Percentiles rank a stretch among this genome's conserved stretches.
phyloP scores from a whole-genome alignment of 2,888 invertebrate genomes.

The Horisme vitalbata region DNA sequence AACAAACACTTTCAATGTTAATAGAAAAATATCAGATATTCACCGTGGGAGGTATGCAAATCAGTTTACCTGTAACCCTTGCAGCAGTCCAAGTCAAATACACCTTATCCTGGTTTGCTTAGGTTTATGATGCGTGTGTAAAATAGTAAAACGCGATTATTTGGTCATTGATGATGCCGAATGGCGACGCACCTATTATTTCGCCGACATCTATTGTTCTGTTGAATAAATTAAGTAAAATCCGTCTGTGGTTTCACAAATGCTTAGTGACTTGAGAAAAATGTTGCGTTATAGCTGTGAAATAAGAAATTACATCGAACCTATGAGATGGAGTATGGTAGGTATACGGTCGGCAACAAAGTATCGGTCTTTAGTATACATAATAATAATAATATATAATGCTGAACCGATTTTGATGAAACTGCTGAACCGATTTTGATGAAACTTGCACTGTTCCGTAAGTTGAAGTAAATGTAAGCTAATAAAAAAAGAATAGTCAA shows the following conservation, averaged over 20 bases:
- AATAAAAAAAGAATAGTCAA: no score
- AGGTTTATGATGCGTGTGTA: slow-evolving; percentile 78
- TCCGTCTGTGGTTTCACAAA: slow-evolving; percentile 32
- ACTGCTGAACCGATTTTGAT: no score
- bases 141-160: slow-evolving; percentile 72
- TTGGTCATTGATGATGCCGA: slow-evolving; percentile 64
- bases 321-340: no score
- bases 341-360: no score
- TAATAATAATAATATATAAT: no score
- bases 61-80: slow-evolving; percentile 74
- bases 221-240: slow-evolving; percentile 22
- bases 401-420: no score
- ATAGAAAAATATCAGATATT: slow-evolving; percentile 49
- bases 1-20: no score
- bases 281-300: slow-evolving; percentile 10
- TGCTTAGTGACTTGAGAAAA: slow-evolving; percentile 28
- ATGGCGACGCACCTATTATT: slow-evolving; percentile 45
- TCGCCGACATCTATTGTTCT: slow-evolving; percentile 40
- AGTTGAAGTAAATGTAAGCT: no score
- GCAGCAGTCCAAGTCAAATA: slow-evolving; percentile 60
- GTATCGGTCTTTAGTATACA: no score
- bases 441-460: no score
- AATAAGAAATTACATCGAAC: no score
- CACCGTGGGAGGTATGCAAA: slow-evolving; percentile 81
- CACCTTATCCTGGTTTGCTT: slow-evolving; percentile 74